These are phyloP conservation scores for Carettochelys insculpta DNA, from an alignment of 2,113 vertebrate species.

Conservation along the genomic window DNA sequence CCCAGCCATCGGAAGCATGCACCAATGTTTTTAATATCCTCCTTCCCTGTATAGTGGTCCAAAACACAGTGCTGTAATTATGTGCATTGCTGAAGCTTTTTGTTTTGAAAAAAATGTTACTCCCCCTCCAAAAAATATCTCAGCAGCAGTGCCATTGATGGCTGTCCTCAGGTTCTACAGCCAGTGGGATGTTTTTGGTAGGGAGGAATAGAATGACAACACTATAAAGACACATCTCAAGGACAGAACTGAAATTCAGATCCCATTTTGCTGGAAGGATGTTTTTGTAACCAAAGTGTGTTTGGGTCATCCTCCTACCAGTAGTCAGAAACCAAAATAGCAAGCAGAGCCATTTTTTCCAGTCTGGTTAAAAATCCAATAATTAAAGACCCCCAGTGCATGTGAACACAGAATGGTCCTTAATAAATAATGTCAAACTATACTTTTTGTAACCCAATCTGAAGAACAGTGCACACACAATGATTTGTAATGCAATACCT, in stretches of 20 bases:
- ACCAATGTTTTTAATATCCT: accelerated
- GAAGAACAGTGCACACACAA: too few relatives aligned
- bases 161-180: background rate
- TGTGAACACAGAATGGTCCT: too few relatives aligned
- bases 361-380: too few relatives aligned
- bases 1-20: accelerated
- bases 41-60: background rate
- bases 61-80: background rate
- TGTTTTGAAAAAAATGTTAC: background rate
- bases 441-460: too few relatives aligned
- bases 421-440: too few relatives aligned
- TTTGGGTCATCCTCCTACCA: constrained; percentile 53
- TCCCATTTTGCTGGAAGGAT: constrained; percentile 14
- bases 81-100: background rate
- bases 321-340: too few relatives aligned
- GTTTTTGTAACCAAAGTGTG: constrained; percentile 47
- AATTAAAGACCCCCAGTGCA: too few relatives aligned
- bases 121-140: background rate
- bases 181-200: background rate
- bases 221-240: background rate
- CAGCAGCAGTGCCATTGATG: accelerated
- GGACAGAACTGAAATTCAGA: background rate
- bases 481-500: too few relatives aligned
- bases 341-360: too few relatives aligned
- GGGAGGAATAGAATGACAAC: background rate